A percentile compares a stretch with the other conserved stretches of the same genome.
Evolutionary conservation across 2,888 invertebrate genomes (phyloP).

Genomic region (Hypercompe scribonia): DNA sequence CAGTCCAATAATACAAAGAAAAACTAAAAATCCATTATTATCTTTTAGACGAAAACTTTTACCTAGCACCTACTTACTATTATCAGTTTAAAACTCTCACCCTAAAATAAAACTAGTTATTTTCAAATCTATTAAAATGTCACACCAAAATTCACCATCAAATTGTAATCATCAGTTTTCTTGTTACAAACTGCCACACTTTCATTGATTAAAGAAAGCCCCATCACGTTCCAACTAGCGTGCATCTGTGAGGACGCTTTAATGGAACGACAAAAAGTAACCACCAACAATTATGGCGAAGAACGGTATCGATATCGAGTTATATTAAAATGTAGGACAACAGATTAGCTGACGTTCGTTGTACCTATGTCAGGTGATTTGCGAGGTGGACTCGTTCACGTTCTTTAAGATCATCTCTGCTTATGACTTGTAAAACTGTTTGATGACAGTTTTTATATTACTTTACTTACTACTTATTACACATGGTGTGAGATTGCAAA

Average conservation of each 20-base stretch:
- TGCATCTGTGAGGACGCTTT: not conserved
- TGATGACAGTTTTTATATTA: constrained; percentile 2
- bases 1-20: not conserved
- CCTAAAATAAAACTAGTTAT: not conserved
- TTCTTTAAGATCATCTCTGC: constrained; percentile 27
- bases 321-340: constrained; percentile 52
- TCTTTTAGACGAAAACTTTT: not conserved
- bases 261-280: constrained; percentile 28
- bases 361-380: constrained; percentile 29
- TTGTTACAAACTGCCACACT: constrained; percentile 10
- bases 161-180: constrained; percentile 11
- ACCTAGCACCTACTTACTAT: no score
- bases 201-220: constrained; percentile 12
- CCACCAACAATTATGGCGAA: constrained; percentile 27
- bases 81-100: not conserved
- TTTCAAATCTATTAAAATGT: constrained; percentile 6
- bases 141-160: constrained; percentile 7
- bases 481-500: not conserved
- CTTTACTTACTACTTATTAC: not conserved
- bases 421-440: constrained; percentile 16
- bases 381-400: constrained; percentile 15
- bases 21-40: not conserved
- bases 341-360: constrained; percentile 46
- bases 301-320: constrained; percentile 47
- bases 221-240: not conserved